Conservation (phyloP, 2,113 vertebrate species). For the Pelodiscus sinensis region DNA sequence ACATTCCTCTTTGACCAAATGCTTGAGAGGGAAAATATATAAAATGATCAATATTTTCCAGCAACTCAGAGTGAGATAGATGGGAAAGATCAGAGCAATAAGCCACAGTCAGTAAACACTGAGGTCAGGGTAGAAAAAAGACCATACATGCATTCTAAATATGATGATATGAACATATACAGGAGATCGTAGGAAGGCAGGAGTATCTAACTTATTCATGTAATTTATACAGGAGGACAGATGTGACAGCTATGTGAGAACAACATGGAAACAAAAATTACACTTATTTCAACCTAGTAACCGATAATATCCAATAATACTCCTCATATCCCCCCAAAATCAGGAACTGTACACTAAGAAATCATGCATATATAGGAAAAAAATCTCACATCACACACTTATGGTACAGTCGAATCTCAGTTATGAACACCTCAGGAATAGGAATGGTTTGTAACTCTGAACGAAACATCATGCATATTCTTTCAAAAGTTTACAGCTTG, state of each 20-base stretch:
- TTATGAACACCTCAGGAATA: too few relatives aligned
- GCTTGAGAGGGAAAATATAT: neutral
- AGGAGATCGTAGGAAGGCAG: neutral
- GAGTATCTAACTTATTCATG: neutral
- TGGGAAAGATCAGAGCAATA: neutral
- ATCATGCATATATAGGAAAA: neutral
- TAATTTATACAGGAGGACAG: neutral
- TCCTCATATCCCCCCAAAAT: neutral
- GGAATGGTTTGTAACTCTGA: too few relatives aligned
- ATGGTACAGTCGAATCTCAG: neutral
- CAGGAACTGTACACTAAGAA: neutral
- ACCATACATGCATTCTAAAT: neutral
- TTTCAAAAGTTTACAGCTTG: too few relatives aligned
- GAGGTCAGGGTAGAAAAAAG: neutral
- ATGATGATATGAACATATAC: neutral
- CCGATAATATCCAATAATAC: neutral
- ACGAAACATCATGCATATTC: too few relatives aligned
- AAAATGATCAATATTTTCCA: neutral
- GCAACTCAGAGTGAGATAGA: neutral
- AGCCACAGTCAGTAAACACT: neutral
- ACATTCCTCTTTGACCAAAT: neutral
- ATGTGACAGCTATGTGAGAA: neutral
- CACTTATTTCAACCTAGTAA: neutral
- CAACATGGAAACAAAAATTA: neutral
- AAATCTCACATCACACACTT: neutral